Evolutionary conservation across 2,797 vertebrate species (phyloP).

Genomic region (Rhinatrema bivittatum): DNA sequence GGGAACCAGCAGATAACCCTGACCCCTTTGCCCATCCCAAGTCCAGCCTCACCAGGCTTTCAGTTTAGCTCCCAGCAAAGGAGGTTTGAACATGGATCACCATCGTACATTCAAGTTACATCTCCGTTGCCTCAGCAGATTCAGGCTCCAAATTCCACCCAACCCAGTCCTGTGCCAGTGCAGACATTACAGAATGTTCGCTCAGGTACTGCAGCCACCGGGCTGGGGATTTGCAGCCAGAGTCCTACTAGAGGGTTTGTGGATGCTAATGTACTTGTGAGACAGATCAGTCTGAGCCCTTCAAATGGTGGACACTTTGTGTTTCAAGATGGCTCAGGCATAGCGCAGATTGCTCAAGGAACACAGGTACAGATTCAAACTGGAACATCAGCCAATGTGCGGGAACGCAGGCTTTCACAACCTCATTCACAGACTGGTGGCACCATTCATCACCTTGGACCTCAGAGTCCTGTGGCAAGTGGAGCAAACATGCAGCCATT

Average conservation of each 20-base stretch:
- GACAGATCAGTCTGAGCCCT: constrained; percentile 82
- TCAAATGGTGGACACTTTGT: constrained; percentile 82
- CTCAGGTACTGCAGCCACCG: constrained; percentile 62
- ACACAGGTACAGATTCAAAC: constrained; percentile 57
- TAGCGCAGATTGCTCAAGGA: constrained; percentile 77
- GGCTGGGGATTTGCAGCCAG: constrained; percentile 80
- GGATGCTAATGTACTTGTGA: constrained; percentile 81
- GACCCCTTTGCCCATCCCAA: constrained; percentile 80
- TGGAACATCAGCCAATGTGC: constrained; percentile 58
- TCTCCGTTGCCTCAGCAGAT: constrained; percentile 84
- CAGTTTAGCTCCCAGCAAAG: constrained; percentile 83
- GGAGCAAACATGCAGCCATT: constrained; percentile 69
- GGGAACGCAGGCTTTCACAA: constrained; percentile 87
- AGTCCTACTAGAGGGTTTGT: constrained; percentile 84
- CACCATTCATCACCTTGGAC: constrained; percentile 90
- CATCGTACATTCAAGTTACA: constrained; percentile 89
- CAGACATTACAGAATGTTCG: constrained; percentile 69
- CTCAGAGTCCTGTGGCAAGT: constrained; percentile 82
- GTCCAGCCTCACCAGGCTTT: constrained; percentile 82
- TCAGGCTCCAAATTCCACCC: constrained; percentile 90
- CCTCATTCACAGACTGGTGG: constrained; percentile 90
- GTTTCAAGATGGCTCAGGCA: constrained; percentile 80
- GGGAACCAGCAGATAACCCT: constrained; percentile 90
- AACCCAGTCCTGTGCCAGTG: constrained; percentile 75
- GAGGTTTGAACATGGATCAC: constrained; percentile 84